Conservation (phyloP, 2,797 vertebrate genomes). For the Protonibea diacanthus region DNA sequence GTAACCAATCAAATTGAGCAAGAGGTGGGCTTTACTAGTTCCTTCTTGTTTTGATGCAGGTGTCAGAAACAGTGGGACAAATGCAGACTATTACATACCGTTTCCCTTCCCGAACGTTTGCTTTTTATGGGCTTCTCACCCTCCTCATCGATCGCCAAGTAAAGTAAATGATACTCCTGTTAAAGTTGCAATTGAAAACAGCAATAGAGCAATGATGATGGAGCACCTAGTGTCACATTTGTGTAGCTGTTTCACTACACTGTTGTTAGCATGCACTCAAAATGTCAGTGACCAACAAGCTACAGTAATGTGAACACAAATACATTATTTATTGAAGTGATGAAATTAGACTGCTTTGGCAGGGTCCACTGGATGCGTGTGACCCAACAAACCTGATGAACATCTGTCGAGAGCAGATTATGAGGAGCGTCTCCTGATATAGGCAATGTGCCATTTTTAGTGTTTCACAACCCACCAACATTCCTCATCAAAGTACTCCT, state of each 20-base stretch:
- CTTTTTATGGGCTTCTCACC: not conserved
- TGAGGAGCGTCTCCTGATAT: not conserved
- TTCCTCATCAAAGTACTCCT: not conserved
- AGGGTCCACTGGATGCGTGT: slow-evolving; percentile 8
- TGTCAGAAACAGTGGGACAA: too few species aligned
- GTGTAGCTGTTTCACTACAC: not conserved
- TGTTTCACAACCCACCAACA: not conserved
- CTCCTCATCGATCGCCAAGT: not conserved
- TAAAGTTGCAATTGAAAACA: not conserved
- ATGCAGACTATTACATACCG: not conserved
- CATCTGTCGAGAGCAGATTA: slow-evolving; percentile 13
- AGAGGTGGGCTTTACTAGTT: too few species aligned
- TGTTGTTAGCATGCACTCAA: not conserved
- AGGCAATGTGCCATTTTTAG: slow-evolving; percentile 2
- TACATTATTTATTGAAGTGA: slow-evolving; percentile 1
- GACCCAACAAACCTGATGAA: slow-evolving; percentile 31
- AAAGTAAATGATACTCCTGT: not conserved
- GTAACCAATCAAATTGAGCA: too few species aligned
- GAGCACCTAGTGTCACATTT: not conserved
- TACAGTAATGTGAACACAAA: slow-evolving; percentile 11
- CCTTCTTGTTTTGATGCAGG: too few species aligned
- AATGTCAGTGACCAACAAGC: not conserved
- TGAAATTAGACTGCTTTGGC: slow-evolving; percentile 19
- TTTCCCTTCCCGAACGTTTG: too few species aligned
- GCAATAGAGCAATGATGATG: not conserved